Percentiles rank a stretch among this genome's conserved stretches.
Conservation (phyloP, 2,113 vertebrate genomes). For the Oryzias celebensis region DNA sequence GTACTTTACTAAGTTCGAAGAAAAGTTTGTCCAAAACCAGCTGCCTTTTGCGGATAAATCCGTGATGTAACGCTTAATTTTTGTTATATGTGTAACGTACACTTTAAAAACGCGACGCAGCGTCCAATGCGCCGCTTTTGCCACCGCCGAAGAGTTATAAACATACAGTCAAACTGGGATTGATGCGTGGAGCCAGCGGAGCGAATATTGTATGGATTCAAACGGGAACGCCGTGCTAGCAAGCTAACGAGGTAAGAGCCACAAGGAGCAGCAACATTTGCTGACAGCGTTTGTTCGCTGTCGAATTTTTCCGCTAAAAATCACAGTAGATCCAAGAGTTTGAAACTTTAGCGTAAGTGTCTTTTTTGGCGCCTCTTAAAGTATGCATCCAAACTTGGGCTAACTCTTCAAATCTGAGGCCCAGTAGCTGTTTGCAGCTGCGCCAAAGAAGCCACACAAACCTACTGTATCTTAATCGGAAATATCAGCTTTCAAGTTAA, state of each 20-base stretch:
- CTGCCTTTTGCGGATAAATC: not conserved
- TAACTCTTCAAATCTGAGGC: slow-evolving; percentile 33
- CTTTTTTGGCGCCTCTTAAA: not conserved
- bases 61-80: not conserved
- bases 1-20: slow-evolving; percentile 11
- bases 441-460: not conserved
- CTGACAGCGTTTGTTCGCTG: not conserved
- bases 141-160: slow-evolving; percentile 4
- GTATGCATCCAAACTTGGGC: slow-evolving; percentile 25
- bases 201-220: slow-evolving; percentile 50
- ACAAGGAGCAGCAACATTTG: not conserved
- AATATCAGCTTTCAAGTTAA: too few relatives aligned
- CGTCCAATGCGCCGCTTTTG: not conserved
- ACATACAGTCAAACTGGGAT: slow-evolving; percentile 39
- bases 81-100: too few relatives aligned
- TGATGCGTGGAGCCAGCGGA: slow-evolving; percentile 42
- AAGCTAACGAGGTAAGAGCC: slow-evolving; percentile 61
- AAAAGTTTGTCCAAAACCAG: slow-evolving; percentile 10
- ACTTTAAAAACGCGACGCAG: not conserved
- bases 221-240: slow-evolving; percentile 60
- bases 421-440: slow-evolving; percentile 25
- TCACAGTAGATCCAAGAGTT: not conserved
- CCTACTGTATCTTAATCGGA: too few relatives aligned
- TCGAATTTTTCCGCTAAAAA: not conserved
- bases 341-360: not conserved